These are phyloP conservation scores for Phalacrocorax carbo DNA, from an alignment of 2,113 vertebrate species.

Conservation along the genomic window DNA sequence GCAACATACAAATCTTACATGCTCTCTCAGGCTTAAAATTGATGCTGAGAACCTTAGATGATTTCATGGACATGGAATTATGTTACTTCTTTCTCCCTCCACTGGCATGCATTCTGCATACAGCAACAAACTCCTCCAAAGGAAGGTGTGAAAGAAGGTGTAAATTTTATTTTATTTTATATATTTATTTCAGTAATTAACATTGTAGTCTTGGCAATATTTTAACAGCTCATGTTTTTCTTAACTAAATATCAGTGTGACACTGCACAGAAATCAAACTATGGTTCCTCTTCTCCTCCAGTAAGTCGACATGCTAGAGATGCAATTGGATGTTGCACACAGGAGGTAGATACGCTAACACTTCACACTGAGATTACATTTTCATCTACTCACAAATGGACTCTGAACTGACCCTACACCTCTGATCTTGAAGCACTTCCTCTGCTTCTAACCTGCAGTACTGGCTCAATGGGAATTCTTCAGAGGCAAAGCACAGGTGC, in stretches of 20 bases:
- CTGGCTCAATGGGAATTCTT: neutral
- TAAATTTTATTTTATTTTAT: neutral
- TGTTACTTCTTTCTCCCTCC: neutral
- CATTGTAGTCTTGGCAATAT: neutral
- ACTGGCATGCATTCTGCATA: neutral
- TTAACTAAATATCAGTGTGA: neutral
- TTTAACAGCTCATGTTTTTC: neutral
- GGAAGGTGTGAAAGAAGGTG: neutral
- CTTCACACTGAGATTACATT: neutral
- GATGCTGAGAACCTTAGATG: neutral
- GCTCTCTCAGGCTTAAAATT: neutral
- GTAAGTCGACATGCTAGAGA: neutral
- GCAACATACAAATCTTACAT: neutral
- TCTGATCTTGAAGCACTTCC: neutral
- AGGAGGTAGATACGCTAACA: neutral
- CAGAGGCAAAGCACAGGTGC: neutral
- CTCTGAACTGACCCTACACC: neutral
- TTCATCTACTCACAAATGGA: neutral
- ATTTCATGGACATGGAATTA: neutral
- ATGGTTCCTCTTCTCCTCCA: neutral
- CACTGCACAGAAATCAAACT: neutral
- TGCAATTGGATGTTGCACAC: neutral
- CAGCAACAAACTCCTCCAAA: neutral
- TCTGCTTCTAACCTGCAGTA: neutral
- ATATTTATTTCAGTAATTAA: neutral